Conservation (phyloP, 2,797 vertebrate genomes). For the Melanotaenia nigrans region DNA sequence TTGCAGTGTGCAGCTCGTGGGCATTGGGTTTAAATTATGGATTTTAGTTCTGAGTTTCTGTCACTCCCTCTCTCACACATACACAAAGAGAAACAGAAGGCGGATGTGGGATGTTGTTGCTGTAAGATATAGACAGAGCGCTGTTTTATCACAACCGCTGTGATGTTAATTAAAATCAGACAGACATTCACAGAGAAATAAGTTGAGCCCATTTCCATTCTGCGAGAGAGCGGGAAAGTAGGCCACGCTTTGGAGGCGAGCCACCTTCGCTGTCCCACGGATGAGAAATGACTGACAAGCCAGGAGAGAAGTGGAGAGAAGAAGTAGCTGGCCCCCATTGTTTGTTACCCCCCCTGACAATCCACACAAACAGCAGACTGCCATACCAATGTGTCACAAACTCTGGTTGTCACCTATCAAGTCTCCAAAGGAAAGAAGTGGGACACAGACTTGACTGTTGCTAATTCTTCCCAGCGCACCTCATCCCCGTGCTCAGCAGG, state of each 20-base stretch:
- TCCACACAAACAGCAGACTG: slow-evolving; percentile 51
- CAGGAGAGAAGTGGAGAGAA: slow-evolving; percentile 41
- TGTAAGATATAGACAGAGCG: slow-evolving; percentile 76
- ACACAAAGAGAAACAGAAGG: slow-evolving; percentile 32
- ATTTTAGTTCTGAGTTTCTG: slow-evolving; percentile 69
- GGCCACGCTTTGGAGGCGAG: slow-evolving; percentile 67
- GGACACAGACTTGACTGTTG: slow-evolving; percentile 52
- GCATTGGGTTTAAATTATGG: slow-evolving; percentile 79
- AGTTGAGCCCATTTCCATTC: slow-evolving; percentile 77
- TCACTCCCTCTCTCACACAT: slow-evolving; percentile 48
- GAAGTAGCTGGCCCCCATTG: slow-evolving; percentile 35
- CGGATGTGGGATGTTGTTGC: slow-evolving; percentile 62
- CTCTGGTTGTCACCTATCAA: slow-evolving; percentile 56
- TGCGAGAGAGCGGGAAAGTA: slow-evolving; percentile 60
- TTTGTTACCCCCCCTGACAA: slow-evolving; percentile 70
- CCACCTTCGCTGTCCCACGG: slow-evolving; percentile 58
- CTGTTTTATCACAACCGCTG: slow-evolving; percentile 63
- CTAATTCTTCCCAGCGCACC: slow-evolving; percentile 41
- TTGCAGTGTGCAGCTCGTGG: slow-evolving; percentile 72
- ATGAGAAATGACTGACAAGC: slow-evolving; percentile 72
- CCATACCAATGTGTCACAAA: slow-evolving; percentile 51
- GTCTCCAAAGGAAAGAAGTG: slow-evolving; percentile 56
- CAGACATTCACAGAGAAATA: slow-evolving; percentile 73
- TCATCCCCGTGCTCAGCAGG: slow-evolving; percentile 42
- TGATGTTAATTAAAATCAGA: slow-evolving; percentile 81